phyloP scores from a whole-genome alignment of 2,113 vertebrate species.

The Odocoileus virginianus region DNA sequence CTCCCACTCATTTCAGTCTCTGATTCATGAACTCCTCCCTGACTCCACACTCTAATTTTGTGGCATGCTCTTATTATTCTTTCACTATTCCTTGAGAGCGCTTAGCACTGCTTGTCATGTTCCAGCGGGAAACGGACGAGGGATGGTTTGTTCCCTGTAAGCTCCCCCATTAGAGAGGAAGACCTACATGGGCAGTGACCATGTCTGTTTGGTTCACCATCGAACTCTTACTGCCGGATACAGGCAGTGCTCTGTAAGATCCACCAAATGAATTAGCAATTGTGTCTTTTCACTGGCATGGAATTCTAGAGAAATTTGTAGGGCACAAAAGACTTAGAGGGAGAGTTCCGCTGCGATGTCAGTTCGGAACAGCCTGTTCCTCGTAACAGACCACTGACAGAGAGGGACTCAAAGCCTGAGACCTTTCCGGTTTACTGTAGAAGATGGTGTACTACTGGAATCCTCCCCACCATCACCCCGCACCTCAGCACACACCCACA shows the following conservation, averaged over 20 bases:
- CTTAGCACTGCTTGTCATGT: accelerated
- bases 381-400: neutral
- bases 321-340: neutral
- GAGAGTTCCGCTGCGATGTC: neutral
- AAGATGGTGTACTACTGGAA: neutral
- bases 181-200: accelerated
- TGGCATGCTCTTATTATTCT: neutral
- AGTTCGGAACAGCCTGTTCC: neutral
- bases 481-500: neutral
- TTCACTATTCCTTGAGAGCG: neutral
- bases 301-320: neutral
- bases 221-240: accelerated
- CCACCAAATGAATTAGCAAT: accelerated
- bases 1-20: neutral
- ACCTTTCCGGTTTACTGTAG: neutral
- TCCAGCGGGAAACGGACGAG: neutral
- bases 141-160: accelerated
- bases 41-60: neutral
- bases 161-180: no score
- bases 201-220: accelerated
- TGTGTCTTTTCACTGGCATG: neutral
- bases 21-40: neutral
- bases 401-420: neutral
- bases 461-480: accelerated
- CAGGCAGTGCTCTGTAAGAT: accelerated